Percentiles rank a stretch among this genome's conserved stretches.
Conservation (phyloP, 2,797 vertebrate genomes). For the Sebastes miniatus region DNA sequence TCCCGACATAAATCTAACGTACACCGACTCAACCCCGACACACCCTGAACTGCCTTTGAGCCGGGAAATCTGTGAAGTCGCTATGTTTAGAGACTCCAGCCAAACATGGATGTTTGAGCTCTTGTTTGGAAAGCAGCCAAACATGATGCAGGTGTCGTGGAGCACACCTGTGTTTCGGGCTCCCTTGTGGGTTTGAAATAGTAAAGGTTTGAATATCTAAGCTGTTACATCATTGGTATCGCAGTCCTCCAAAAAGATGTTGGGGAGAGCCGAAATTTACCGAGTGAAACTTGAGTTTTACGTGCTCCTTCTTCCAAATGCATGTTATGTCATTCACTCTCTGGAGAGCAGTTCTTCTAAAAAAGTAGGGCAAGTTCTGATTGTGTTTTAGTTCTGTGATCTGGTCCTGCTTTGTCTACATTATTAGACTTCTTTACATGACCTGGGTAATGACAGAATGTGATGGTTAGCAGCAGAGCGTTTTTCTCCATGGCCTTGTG, state of each 20-base stretch:
- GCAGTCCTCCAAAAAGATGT: constrained; percentile 16
- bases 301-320: not conserved
- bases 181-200: constrained; percentile 19
- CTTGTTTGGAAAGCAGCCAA: constrained; percentile 63
- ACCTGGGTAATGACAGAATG: constrained; percentile 34
- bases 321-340: constrained; percentile 41
- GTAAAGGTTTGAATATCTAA: constrained; percentile 33
- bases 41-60: constrained; percentile 17
- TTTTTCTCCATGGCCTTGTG: constrained; percentile 42
- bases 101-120: constrained; percentile 66
- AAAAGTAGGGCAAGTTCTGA: constrained; percentile 49
- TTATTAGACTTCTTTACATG: constrained; percentile 30
- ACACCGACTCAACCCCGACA: not conserved
- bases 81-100: constrained; percentile 33
- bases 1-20: constrained; percentile 2
- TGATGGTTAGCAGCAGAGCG: constrained; percentile 39
- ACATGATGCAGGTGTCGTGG: constrained; percentile 38
- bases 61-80: constrained; percentile 24
- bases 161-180: constrained; percentile 51
- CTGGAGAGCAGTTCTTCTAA: constrained; percentile 8
- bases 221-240: constrained; percentile 56
- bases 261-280: constrained; percentile 17
- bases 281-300: constrained; percentile 29
- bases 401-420: constrained; percentile 4
- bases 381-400: constrained; percentile 20